phyloP scores from a whole-genome alignment of 2,113 vertebrate genomes.

The Pangasianodon gigas region DNA sequence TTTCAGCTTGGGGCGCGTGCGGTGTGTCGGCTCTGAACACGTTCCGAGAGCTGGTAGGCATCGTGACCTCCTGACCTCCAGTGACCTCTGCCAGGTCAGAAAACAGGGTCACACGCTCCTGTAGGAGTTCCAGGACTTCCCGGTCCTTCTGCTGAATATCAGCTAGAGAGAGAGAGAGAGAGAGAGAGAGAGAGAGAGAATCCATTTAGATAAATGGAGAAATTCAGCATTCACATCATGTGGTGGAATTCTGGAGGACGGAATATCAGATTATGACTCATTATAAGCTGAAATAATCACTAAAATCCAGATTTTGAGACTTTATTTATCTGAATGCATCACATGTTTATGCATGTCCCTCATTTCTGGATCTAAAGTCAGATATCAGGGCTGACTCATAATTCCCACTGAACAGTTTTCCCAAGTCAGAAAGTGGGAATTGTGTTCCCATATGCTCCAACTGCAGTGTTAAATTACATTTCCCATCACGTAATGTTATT shows the following conservation, averaged over 20 bases:
- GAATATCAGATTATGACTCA: not conserved
- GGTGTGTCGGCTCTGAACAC: slow-evolving; percentile 80
- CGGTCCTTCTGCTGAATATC: slow-evolving; percentile 87
- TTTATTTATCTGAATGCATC: not conserved
- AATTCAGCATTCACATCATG: not conserved
- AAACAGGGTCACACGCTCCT: slow-evolving; percentile 86
- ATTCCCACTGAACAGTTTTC: not conserved
- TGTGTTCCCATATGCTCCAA: no score
- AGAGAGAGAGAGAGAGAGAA: not conserved
- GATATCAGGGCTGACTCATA: not conserved
- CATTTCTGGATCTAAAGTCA: not conserved
- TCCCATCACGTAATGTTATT: not conserved
- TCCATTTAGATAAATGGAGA: not conserved
- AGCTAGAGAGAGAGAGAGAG: slow-evolving; percentile 66
- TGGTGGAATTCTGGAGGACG: not conserved
- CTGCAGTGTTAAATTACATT: not conserved
- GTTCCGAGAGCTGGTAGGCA: slow-evolving; percentile 67
- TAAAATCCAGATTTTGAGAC: not conserved
- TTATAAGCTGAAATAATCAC: not conserved
- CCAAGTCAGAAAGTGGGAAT: not conserved
- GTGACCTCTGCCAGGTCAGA: slow-evolving; percentile 80
- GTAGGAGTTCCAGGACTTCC: slow-evolving; percentile 83
- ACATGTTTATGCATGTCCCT: not conserved
- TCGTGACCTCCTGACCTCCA: slow-evolving; percentile 62
- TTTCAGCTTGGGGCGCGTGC: slow-evolving; percentile 77